phyloP scores from a whole-genome alignment of 2,113 vertebrate genomes.

The Scalopus aquaticus region DNA sequence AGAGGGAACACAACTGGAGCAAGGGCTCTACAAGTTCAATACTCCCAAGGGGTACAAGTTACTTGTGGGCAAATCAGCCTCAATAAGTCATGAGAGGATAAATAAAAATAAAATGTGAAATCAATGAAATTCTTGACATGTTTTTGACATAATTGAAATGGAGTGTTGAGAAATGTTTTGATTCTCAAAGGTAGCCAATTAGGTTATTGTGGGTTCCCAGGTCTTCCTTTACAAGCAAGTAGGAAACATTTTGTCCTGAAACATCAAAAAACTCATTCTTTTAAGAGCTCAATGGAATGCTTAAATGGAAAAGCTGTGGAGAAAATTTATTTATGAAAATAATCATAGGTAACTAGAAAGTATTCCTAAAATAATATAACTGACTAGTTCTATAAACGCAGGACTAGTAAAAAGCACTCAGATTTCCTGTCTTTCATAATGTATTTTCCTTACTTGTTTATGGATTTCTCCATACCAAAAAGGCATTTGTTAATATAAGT shows the following conservation, averaged over 20 bases:
- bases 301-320: neutral
- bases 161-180: neutral
- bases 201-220: neutral
- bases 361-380: neutral
- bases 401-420: neutral
- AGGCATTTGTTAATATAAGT: neutral
- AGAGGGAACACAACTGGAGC: neutral
- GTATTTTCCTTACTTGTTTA: neutral
- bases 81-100: neutral
- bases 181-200: neutral
- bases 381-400: neutral
- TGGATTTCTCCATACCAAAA: neutral
- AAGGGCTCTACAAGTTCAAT: neutral
- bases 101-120: conserved; percentile 36
- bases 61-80: neutral
- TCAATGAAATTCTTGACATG: conserved; percentile 1
- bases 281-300: conserved; percentile 1
- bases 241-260: conserved; percentile 36
- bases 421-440: neutral
- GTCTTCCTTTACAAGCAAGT: neutral
- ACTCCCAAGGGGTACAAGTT: neutral
- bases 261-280: neutral
- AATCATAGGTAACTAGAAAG: neutral
- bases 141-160: neutral
- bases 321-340: conserved; percentile 25